A percentile compares a stretch with the other conserved stretches of the same genome.
These are phyloP conservation scores for Oostethus manadensis DNA, from an alignment of 2,113 vertebrate species.

Conservation along the genomic window DNA sequence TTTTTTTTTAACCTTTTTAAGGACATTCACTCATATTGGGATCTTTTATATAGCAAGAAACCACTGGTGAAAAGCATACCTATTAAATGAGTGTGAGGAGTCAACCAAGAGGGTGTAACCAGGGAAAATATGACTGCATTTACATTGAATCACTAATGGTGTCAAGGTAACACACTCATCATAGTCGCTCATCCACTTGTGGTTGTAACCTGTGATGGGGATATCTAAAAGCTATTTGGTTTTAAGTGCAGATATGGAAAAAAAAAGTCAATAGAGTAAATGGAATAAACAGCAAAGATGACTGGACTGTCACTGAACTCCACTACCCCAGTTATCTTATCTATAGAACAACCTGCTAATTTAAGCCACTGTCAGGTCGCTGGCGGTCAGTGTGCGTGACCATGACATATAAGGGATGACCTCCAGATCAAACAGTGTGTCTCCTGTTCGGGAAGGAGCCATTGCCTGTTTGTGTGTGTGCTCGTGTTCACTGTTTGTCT, in stretches of 20 bases:
- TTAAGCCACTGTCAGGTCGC: conserved; percentile 31
- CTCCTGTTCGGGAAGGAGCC: conserved; percentile 8
- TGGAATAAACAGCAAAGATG: conserved; percentile 1
- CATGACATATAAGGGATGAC: conserved; percentile 10
- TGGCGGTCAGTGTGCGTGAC: background rate
- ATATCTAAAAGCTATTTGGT: background rate
- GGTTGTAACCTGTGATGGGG: conserved; percentile 39
- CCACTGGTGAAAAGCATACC: conserved; percentile 32
- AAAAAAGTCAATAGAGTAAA: no score
- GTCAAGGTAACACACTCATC: conserved; percentile 54
- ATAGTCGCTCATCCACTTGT: conserved; percentile 35
- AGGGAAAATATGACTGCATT: conserved; percentile 43
- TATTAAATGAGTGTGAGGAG: conserved; percentile 35
- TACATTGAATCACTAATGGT: conserved; percentile 57
- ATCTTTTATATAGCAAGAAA: conserved; percentile 4
- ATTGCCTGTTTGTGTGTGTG: conserved; percentile 18
- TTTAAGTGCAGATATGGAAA: no score
- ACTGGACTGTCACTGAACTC: conserved; percentile 23
- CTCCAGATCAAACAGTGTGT: conserved; percentile 2
- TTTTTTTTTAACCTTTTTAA: background rate
- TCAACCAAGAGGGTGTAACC: conserved; percentile 46
- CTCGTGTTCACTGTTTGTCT: conserved; percentile 46
- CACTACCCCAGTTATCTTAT: conserved; percentile 28
- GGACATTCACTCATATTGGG: conserved; percentile 1
- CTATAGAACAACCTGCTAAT: conserved; percentile 33